These are phyloP conservation scores for Grammomys dolichurus DNA, from an alignment of 2,113 vertebrate species.

Conservation along the genomic window DNA sequence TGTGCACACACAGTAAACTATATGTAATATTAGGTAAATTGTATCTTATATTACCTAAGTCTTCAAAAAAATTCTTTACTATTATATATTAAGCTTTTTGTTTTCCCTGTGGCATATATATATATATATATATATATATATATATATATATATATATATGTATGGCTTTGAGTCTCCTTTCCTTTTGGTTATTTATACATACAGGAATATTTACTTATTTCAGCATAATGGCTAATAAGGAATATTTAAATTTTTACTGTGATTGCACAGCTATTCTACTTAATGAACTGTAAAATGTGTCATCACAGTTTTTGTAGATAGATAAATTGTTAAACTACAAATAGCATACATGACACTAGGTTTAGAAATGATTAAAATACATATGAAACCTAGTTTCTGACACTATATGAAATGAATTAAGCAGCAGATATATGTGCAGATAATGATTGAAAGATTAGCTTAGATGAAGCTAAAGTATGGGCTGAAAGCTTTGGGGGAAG, in stretches of 20 bases:
- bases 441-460: background rate
- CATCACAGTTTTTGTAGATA: background rate
- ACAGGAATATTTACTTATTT: background rate
- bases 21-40: background rate
- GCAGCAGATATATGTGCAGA: background rate
- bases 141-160: too few species aligned
- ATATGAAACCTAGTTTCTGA: background rate
- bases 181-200: background rate
- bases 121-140: background rate
- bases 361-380: background rate
- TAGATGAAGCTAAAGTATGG: background rate
- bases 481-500: background rate
- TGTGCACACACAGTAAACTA: too few species aligned
- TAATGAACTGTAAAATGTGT: background rate
- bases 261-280: background rate
- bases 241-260: background rate
- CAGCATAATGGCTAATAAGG: background rate
- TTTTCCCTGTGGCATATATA: background rate
- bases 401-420: background rate
- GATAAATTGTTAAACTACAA: background rate
- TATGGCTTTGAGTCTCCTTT: background rate
- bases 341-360: background rate
- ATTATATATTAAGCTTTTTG: background rate
- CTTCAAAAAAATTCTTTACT: background rate
- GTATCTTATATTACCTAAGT: background rate